Percentiles rank a stretch among this genome's conserved stretches.
These are phyloP conservation scores for Siniperca knerii DNA, from an alignment of 2,113 vertebrate genomes.

Conservation along the genomic window DNA sequence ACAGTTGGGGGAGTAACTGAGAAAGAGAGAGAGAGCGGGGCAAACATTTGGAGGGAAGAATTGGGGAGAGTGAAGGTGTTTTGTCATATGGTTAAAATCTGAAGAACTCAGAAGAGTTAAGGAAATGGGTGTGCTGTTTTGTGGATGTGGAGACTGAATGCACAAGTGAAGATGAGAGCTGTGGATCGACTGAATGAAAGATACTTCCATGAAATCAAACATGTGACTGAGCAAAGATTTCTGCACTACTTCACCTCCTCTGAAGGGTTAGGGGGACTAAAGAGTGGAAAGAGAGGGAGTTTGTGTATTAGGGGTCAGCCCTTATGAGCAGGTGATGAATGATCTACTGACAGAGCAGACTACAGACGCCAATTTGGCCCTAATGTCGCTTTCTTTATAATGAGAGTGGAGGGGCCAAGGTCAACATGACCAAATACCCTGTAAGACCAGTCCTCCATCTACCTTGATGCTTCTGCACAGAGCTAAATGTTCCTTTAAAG, in stretches of 20 bases:
- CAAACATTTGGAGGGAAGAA: constrained; percentile 22
- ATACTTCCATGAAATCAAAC: constrained; percentile 31
- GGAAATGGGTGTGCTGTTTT: constrained; percentile 5
- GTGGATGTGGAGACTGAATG: constrained; percentile 12
- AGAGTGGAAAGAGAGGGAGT: constrained; percentile 18
- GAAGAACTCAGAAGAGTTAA: constrained; percentile 34
- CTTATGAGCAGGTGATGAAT: constrained; percentile 65
- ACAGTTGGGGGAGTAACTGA: constrained; percentile 73
- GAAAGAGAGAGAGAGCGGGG: constrained; percentile 24
- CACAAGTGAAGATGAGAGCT: background rate
- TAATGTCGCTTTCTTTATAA: constrained; percentile 52
- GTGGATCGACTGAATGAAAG: constrained; percentile 4
- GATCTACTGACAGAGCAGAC: constrained; percentile 59
- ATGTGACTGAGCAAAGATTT: constrained; percentile 20
- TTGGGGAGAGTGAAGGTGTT: constrained; percentile 16
- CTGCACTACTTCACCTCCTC: constrained; percentile 40
- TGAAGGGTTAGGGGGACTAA: constrained; percentile 19
- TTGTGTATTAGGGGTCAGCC: constrained; percentile 15
- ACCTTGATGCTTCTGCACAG: constrained; percentile 33
- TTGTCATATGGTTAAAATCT: constrained; percentile 50
- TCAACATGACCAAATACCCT: constrained; percentile 52
- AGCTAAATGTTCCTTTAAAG: constrained; percentile 43
- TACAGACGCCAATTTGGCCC: constrained; percentile 44
- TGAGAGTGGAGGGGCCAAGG: constrained; percentile 50
- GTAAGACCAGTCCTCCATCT: constrained; percentile 28